Percentiles rank a stretch among this genome's conserved stretches.
These are phyloP conservation scores for Chlorodrepanis virens DNA, from an alignment of 2,113 vertebrate species.

Conservation along the genomic window DNA sequence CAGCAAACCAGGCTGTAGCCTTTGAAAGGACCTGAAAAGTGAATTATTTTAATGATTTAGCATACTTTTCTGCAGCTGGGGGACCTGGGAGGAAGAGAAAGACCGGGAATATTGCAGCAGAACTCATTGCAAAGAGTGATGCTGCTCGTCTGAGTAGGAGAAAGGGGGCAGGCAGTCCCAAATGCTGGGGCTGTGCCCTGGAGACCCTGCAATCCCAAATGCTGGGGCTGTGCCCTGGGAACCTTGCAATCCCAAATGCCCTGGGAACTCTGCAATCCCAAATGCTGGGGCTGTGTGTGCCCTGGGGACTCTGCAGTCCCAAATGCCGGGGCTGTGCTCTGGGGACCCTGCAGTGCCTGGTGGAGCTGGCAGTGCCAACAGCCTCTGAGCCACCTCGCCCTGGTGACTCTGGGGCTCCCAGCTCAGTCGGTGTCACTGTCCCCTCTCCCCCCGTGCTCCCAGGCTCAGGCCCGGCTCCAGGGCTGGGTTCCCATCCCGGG, in stretches of 20 bases:
- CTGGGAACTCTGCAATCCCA: neutral
- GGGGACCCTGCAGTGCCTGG: too few relatives aligned
- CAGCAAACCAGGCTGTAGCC: neutral
- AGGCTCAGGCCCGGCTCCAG: rapidly evolving
- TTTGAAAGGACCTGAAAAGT: neutral
- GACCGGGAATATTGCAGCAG: neutral
- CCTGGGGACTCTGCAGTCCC: neutral
- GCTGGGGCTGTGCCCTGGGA: neutral
- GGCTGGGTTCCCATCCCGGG: neutral
- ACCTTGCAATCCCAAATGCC: neutral
- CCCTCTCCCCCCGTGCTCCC: rapidly evolving
- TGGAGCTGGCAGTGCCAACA: neutral
- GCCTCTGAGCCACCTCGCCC: rapidly evolving
- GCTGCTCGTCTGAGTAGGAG: neutral
- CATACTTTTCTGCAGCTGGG: neutral
- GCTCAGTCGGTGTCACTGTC: neutral
- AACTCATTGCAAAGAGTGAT: neutral
- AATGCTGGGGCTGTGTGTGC: neutral
- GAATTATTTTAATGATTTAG: neutral
- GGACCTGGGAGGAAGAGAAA: neutral
- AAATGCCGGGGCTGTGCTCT: neutral
- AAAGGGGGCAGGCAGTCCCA: neutral
- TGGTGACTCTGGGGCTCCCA: rapidly evolving
- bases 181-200: neutral
- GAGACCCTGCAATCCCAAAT: neutral